A percentile compares a stretch with the other conserved stretches of the same genome.
Conservation (phyloP, 2,113 vertebrate species). For the Hyperopisus bebe region DNA sequence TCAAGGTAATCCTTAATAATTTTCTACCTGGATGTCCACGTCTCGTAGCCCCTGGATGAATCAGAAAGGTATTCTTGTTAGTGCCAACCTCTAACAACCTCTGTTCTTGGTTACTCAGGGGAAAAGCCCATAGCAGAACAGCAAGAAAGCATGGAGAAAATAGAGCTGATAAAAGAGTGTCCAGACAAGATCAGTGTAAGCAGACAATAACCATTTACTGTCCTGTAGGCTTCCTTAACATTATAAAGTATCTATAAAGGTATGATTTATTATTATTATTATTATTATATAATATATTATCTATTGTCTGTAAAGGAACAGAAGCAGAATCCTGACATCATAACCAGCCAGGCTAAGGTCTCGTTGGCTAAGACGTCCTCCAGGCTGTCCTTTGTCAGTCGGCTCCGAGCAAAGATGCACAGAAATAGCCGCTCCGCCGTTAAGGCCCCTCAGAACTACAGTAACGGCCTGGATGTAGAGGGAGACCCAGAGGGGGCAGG, state of each 20-base stretch:
- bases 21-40: background rate
- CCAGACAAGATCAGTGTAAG: conserved; percentile 24
- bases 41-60: background rate
- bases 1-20: conserved; percentile 49
- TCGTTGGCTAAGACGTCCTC: conserved; percentile 77
- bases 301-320: conserved; percentile 33
- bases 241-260: background rate
- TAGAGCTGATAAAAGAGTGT: conserved; percentile 66
- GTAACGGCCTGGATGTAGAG: conserved; percentile 52
- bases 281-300: too few species aligned
- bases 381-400: conserved; percentile 84
- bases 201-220: background rate
- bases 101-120: conserved; percentile 51
- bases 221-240: background rate
- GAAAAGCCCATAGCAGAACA: conserved; percentile 57
- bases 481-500: conserved; percentile 41
- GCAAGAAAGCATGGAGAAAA: conserved; percentile 75
- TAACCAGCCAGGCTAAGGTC: conserved; percentile 74
- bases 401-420: conserved; percentile 78
- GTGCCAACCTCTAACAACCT: conserved; percentile 55
- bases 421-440: conserved; percentile 60
- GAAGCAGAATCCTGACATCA: conserved; percentile 74
- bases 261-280: background rate
- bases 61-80: background rate
- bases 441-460: conserved; percentile 66